These are phyloP conservation scores for Leptinotarsa lineolata DNA, from an alignment of 1,140 invertebrate species.

Conservation along the genomic window DNA sequence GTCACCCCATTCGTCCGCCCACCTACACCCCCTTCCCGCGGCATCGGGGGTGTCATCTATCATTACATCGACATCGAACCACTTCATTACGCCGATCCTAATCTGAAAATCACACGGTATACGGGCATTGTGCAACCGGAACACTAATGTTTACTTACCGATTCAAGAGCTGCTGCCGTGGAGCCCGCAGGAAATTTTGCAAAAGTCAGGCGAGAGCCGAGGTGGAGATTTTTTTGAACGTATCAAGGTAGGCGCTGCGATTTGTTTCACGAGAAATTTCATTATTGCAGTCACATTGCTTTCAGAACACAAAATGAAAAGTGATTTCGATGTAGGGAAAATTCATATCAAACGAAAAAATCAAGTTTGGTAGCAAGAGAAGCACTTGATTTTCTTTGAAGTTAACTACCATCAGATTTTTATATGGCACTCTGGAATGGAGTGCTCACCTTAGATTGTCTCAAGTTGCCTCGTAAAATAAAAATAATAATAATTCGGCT, in stretches of 20 bases:
- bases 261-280: too few species aligned
- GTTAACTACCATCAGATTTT: too few species aligned
- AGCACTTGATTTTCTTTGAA: too few species aligned
- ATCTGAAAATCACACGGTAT: slow-evolving; percentile 15
- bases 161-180: neutral
- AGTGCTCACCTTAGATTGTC: too few species aligned
- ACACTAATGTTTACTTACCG: slow-evolving; percentile 1
- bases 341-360: too few species aligned
- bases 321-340: too few species aligned
- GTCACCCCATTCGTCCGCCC: slow-evolving; percentile 40
- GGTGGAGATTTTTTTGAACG: neutral
- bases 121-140: slow-evolving; percentile 9
- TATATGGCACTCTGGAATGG: too few species aligned
- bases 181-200: neutral
- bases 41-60: slow-evolving; percentile 39
- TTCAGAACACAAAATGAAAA: too few species aligned
- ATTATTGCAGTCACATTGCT: too few species aligned
- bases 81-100: slow-evolving; percentile 32
- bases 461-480: too few species aligned
- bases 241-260: neutral
- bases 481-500: too few species aligned
- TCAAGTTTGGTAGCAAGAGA: too few species aligned
- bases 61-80: slow-evolving; percentile 40
- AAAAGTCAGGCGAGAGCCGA: neutral
- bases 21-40: slow-evolving; percentile 22